These are phyloP conservation scores for Limenitis camilla DNA, from an alignment of 2,888 invertebrate species.

Conservation along the genomic window DNA sequence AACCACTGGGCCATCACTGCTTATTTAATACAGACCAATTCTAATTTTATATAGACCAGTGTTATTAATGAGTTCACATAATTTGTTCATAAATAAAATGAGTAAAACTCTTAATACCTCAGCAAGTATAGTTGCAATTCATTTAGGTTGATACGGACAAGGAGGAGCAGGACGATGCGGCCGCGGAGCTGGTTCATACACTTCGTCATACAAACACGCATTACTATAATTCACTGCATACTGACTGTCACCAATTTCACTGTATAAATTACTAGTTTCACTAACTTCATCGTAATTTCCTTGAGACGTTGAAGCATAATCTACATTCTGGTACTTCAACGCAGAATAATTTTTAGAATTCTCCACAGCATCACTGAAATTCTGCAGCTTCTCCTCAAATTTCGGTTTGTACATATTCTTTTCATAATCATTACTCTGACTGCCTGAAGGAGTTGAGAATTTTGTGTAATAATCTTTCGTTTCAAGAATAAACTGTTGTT, in stretches of 20 bases:
- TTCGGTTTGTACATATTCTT: constrained; percentile 66
- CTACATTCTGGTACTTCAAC: constrained; percentile 57
- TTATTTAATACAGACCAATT: too few relatives aligned
- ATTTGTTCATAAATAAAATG: too few relatives aligned
- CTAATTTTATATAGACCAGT: too few relatives aligned
- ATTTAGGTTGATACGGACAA: constrained; percentile 46
- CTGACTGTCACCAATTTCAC: constrained; percentile 49
- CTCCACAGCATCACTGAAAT: constrained; percentile 56
- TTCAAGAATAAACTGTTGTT: constrained; percentile 37
- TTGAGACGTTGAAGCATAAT: constrained; percentile 41
- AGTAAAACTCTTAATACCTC: too few relatives aligned
- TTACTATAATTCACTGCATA: constrained; percentile 34
- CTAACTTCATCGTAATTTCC: constrained; percentile 51
- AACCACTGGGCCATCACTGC: too few relatives aligned
- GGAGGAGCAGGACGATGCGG: constrained; percentile 78
- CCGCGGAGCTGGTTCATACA: constrained; percentile 53
- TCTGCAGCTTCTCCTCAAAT: constrained; percentile 53
- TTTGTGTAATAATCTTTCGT: constrained; percentile 66
- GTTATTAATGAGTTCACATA: too few relatives aligned
- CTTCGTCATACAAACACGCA: constrained; percentile 58
- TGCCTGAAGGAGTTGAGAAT: constrained; percentile 46
- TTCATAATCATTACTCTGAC: constrained; percentile 46
- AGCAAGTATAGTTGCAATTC: too few relatives aligned
- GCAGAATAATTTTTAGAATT: constrained; percentile 66
- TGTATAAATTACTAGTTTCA: constrained; percentile 57